Evolutionary conservation across 2,113 vertebrate genomes (phyloP), one percentile per base, ranked within the genome.

Genomic region (Callocephalon fimbriatum): DNA sequence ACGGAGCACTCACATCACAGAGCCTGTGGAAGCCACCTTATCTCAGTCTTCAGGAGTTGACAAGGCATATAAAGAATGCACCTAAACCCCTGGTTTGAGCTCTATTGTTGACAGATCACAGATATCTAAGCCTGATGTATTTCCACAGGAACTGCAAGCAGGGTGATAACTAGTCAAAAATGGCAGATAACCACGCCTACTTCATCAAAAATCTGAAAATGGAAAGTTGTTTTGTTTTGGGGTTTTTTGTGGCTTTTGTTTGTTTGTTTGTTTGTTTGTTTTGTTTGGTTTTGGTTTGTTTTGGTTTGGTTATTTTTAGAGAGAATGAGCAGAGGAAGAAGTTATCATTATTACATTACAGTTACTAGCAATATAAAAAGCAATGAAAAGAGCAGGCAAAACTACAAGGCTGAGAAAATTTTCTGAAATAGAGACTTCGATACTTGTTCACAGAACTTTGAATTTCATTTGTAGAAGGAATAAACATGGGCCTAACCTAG

Each of bases 21-120:
- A 93, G 35, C 78, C 86, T 95, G 20, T 78, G 86, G 86, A 97
- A 96, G 40, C 22, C 61, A 96, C 85, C 89, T 96, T 97, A 98
- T 97, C 95, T 96, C 62, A 65, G 68, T 37, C 59, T 97, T 97
- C 73, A 77, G 32, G 93, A 38, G 76, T 67, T 97, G 93, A 97
- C 83, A 97, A 97, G 88, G 31, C 40, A 91, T 13, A 20, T 48
- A 93, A 72, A 97, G 66, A 95, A 97, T 68, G 32, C 31, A 76
- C 63, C 18, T 81, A 74, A 82, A 58, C 65, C 67, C 45, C 32
- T 47, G 37, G 17, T 93, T 93, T 97, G 88, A 96, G 96, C 74
- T 82, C 53, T 94, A 23, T 81, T 80, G 84, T 97, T 96, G 95
- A 90, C 76, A 94, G 66, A 94, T 97, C 83, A 91, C 42, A 95